Evolutionary conservation across 2,113 vertebrate species (phyloP).

Genomic region (Prionailurus viverrinus): DNA sequence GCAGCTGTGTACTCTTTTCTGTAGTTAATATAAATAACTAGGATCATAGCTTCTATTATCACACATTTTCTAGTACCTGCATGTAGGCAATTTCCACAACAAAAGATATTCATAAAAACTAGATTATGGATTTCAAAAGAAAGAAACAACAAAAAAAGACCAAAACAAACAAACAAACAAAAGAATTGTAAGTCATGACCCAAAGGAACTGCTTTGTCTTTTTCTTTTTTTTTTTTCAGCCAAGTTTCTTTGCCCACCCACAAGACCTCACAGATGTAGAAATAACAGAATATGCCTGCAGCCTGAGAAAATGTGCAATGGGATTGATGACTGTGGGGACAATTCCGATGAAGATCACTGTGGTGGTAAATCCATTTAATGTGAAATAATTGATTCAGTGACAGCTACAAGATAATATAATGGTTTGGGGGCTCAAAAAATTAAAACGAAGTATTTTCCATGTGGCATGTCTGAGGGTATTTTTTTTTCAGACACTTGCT

Average conservation of each 20-base stretch:
- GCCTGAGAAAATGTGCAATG: slow-evolving; percentile 94
- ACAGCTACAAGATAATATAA: neutral
- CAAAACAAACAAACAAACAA: neutral
- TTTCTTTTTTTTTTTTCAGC: slow-evolving; percentile 85
- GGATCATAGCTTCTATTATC: neutral
- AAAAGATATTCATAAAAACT: neutral
- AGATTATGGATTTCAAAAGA: slow-evolving; percentile 5
- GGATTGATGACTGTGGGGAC: slow-evolving; percentile 97
- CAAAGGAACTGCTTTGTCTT: slow-evolving; percentile 5
- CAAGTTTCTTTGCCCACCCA: slow-evolving; percentile 94
- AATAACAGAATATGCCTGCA: slow-evolving; percentile 95
- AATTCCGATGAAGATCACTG: slow-evolving; percentile 97
- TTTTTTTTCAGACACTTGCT: neutral
- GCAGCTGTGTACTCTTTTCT: neutral
- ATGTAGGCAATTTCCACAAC: neutral
- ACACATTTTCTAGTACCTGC: neutral
- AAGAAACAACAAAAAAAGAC: neutral
- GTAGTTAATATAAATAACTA: slow-evolving; percentile 25
- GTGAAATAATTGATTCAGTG: slow-evolving; percentile 7
- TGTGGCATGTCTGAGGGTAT: neutral
- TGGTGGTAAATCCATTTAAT: slow-evolving; percentile 89
- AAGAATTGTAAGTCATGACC: neutral
- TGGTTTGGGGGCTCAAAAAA: neutral
- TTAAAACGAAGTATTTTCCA: neutral
- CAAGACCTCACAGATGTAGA: slow-evolving; percentile 93